Evolutionary conservation across 2,113 vertebrate genomes (phyloP).

Genomic region (Oreochromis spilurus): DNA sequence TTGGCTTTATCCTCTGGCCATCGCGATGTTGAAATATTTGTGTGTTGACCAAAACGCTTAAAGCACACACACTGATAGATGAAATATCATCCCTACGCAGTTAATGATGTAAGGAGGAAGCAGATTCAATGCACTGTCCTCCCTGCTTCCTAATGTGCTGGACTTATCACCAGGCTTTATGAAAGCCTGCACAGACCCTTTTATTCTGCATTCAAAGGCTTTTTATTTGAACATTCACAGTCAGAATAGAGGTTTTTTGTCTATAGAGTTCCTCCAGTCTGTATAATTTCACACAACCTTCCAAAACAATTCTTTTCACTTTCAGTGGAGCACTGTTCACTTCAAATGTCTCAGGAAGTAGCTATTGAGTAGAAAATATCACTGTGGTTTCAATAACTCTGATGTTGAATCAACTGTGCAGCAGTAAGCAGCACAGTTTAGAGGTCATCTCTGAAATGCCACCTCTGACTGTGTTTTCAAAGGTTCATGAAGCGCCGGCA

Average conservation of each 20-base stretch:
- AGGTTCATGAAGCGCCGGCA: constrained; percentile 15
- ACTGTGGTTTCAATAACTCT: constrained; percentile 25
- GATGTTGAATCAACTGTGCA: constrained; percentile 30
- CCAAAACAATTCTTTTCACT: constrained; percentile 25
- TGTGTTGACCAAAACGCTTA: neutral
- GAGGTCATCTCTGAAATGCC: constrained; percentile 54
- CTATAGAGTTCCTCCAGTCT: neutral
- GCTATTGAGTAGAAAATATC: constrained; percentile 44
- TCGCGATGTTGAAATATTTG: neutral
- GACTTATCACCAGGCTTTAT: neutral
- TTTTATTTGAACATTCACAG: constrained; percentile 22
- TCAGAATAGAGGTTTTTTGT: constrained; percentile 9
- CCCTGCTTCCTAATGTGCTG: neutral
- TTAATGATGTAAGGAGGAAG: neutral
- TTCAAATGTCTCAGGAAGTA: constrained; percentile 43
- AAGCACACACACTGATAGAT: neutral
- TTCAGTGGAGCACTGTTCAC: constrained; percentile 8
- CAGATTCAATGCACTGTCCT: neutral
- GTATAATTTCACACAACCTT: constrained; percentile 30
- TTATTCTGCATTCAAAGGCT: constrained; percentile 12
- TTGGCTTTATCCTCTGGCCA: neutral
- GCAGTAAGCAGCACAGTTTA: constrained; percentile 20
- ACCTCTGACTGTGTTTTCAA: constrained; percentile 36
- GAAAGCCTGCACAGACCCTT: constrained; percentile 6
- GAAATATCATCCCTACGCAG: neutral